These are phyloP conservation scores for Coelogynopora nodosa DNA, from an alignment of 2,888 invertebrate genomes.

Conservation along the genomic window DNA sequence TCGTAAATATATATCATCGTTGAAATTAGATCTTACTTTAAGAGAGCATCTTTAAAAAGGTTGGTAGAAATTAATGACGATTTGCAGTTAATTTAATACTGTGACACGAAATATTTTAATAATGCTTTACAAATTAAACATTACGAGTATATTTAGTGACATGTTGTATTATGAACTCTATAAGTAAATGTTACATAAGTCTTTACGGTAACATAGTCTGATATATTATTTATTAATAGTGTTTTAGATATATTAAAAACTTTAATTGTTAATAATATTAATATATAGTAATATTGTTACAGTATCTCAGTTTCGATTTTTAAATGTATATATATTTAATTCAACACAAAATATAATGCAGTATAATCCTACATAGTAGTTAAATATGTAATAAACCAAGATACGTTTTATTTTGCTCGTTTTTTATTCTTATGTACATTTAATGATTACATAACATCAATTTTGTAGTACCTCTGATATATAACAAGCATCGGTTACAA, in stretches of 20 bases:
- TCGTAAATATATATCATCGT: neutral
- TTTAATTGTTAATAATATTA: neutral
- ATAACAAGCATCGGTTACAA: too few species aligned
- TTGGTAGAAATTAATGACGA: neutral
- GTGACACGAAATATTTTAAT: neutral
- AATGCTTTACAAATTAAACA: neutral
- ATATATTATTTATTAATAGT: neutral
- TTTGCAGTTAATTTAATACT: neutral
- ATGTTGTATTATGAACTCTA: neutral
- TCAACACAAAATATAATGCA: neutral
- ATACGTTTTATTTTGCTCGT: too few species aligned
- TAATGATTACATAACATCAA: too few species aligned
- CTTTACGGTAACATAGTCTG: neutral
- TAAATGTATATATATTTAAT: neutral
- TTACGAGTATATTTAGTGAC: neutral
- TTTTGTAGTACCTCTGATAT: too few species aligned
- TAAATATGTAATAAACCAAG: too few species aligned
- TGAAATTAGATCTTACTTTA: neutral
- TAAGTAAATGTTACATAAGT: neutral
- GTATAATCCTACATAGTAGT: too few species aligned
- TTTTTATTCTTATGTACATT: too few species aligned
- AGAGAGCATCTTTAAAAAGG: neutral
- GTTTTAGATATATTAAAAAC: neutral
- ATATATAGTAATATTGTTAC: neutral
- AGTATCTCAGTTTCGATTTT: neutral